phyloP scores from a whole-genome alignment of 1,140 invertebrate genomes.

The Diorhabda sublineata region DNA sequence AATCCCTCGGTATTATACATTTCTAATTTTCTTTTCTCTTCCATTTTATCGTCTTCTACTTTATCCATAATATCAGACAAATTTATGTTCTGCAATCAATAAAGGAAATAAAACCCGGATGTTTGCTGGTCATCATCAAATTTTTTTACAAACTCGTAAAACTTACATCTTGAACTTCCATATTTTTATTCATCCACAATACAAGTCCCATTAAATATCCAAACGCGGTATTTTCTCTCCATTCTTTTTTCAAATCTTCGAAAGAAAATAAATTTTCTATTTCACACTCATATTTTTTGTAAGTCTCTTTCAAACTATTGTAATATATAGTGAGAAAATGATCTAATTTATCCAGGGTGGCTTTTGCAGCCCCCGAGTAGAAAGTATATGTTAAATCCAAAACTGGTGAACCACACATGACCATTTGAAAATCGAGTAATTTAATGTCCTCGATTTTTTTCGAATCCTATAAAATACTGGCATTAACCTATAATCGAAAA shows the following conservation, averaged over 20 bases:
- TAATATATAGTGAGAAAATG: conserved; percentile 1
- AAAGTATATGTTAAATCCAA: neutral
- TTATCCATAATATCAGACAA: too few species aligned
- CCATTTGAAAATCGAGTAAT: neutral
- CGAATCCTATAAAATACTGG: neutral
- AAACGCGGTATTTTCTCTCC: conserved; percentile 1
- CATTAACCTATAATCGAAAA: too few species aligned
- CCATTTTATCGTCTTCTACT: too few species aligned
- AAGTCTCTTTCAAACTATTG: neutral
- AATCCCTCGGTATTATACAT: too few species aligned
- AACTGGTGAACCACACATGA: neutral
- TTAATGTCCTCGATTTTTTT: neutral
- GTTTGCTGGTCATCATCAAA: too few species aligned
- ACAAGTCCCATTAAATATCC: neutral
- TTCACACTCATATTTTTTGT: neutral
- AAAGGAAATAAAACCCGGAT: too few species aligned
- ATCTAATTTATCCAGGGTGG: neutral
- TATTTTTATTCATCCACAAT: too few species aligned
- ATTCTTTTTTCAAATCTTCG: conserved; percentile 5
- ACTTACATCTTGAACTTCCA: too few species aligned
- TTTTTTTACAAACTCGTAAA: too few species aligned
- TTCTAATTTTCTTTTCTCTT: too few species aligned
- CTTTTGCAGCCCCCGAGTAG: neutral
- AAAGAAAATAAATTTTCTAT: neutral
- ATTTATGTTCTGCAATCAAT: too few species aligned